phyloP scores from a whole-genome alignment of 1,140 invertebrate genomes.

The Reticulitermes speratus region DNA sequence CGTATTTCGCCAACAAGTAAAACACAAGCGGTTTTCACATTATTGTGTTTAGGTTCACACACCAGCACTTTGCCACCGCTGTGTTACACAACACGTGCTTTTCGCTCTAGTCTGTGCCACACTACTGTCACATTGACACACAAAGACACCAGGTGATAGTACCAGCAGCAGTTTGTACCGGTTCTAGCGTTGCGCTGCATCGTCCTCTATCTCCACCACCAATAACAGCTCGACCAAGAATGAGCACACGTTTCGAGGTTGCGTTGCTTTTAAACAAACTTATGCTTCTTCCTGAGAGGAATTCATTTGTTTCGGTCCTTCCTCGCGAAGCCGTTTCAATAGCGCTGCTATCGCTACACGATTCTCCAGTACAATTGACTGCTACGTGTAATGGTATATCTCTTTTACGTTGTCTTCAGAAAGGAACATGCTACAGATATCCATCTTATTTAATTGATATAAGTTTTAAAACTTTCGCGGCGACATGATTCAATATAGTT shows the following conservation, averaged over 20 bases:
- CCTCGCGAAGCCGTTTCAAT: background rate
- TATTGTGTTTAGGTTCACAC: background rate
- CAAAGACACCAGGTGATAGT: background rate
- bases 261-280: background rate
- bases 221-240: background rate
- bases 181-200: background rate
- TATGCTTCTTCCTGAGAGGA: background rate
- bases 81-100: background rate
- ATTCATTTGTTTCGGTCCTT: conserved; percentile 1
- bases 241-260: conserved; percentile 26
- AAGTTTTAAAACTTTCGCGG: too few species aligned
- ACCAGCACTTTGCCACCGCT: background rate
- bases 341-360: background rate
- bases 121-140: background rate
- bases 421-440: too few species aligned
- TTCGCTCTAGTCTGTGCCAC: background rate
- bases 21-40: background rate
- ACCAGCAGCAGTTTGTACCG: background rate
- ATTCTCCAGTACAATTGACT: background rate
- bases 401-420: too few species aligned
- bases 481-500: too few species aligned
- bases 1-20: too few species aligned
- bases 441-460: too few species aligned
- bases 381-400: too few species aligned
- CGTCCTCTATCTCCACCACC: background rate